Evolutionary conservation across 2,113 vertebrate genomes (phyloP).

Genomic region (chimpanzee (Pan troglodytes)): DNA sequence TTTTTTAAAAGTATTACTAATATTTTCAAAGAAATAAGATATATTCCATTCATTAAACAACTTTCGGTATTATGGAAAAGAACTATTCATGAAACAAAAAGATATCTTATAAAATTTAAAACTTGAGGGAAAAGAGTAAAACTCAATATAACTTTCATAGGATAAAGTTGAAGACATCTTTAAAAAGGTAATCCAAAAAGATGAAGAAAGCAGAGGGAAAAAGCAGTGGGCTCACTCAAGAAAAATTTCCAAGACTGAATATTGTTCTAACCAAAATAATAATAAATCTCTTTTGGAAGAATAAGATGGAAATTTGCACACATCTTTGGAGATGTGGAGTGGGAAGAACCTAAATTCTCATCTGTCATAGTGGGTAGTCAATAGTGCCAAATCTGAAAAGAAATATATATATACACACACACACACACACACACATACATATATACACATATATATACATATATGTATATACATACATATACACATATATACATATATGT

Average conservation of each 20-base stretch:
- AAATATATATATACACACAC: fast-evolving
- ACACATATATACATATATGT: too few relatives aligned
- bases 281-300: neutral
- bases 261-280: neutral
- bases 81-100: neutral
- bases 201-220: neutral
- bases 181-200: neutral
- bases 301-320: neutral
- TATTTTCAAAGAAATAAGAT: neutral
- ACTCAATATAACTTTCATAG: neutral
- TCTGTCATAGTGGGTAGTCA: neutral
- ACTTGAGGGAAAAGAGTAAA: neutral
- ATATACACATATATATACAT: too few relatives aligned
- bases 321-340: neutral
- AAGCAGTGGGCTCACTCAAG: neutral
- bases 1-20: neutral
- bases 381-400: neutral
- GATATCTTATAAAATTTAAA: neutral
- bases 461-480: too few relatives aligned
- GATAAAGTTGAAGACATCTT: neutral
- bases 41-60: neutral
- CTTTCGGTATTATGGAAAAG: neutral
- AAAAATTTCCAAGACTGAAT: neutral
- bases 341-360: neutral
- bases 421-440: too few relatives aligned